Evolutionary conservation across 1,140 invertebrate genomes (phyloP), one percentile per base, ranked within the genome.

Genomic region (Drosophila nikananu): DNA sequence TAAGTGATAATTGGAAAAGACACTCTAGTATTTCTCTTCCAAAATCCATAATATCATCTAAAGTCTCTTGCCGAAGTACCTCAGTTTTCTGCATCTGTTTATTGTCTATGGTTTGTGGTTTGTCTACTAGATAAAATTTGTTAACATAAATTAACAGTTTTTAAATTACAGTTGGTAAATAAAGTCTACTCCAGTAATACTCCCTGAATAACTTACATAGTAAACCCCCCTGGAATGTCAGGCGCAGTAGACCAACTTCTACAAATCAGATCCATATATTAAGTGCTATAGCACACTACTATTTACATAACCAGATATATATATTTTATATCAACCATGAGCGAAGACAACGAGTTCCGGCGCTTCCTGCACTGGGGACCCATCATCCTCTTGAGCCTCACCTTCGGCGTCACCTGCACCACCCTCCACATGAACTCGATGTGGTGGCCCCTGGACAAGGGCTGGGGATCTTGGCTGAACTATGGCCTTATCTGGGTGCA

Each of bases 361-460:
- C 80, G 77, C 7, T 70, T 87, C 32, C 25, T 63, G 13, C 83
- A 83, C 46, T 86, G 83, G 83, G 83, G 83, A 37, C 83, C 83
- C 1, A 19, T 77, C 0, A 13, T 17, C 0, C 12, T 68, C 0
- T 25, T 77, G 12, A 15, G 5, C 12, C 13, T 77, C 10, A 44
- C 42, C 0, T 15, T 66, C 1, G 9, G 35, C 0, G 25, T 74
- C 5, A 70, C 39, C n/a, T 21, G 39, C n/a, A 54, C 44, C 2
- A 63, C 81, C 0, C 1, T 72, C 1, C 12, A 59, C 2, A 73
- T 79, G 19, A 86, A 86, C 2, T 35, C 25, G n/a, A 55, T 52
- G 25, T 80, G 84, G 72, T 86, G 83, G 83, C 64, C 80, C 0
- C 17, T 19, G 5, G 39, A 23, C 1, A 0, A 15, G 9, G 42